Percentiles rank a stretch among this genome's conserved stretches.
These are phyloP conservation scores for Varanus komodoensis DNA, from an alignment of 2,113 vertebrate genomes.

Conservation along the genomic window DNA sequence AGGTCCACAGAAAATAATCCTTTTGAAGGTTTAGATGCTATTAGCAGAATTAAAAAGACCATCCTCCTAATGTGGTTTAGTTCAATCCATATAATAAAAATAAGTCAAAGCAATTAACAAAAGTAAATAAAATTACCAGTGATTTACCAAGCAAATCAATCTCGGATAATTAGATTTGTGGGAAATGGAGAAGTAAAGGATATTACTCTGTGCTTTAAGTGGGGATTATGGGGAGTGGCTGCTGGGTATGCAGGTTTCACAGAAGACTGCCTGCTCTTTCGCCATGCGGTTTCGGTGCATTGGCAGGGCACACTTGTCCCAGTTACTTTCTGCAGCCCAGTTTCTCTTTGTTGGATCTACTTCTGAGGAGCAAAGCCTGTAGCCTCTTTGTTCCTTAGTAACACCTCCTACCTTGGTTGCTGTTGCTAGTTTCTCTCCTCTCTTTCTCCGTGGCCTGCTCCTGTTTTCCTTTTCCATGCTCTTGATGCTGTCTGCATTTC, in stretches of 20 bases:
- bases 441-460: background rate
- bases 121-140: constrained; percentile 31
- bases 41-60: constrained; percentile 37
- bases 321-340: background rate
- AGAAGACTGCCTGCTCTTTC: background rate
- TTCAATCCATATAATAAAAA: constrained; percentile 34
- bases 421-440: background rate
- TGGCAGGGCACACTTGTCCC: constrained; percentile 1
- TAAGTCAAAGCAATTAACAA: constrained; percentile 31
- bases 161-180: constrained; percentile 35
- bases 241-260: background rate
- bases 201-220: constrained; percentile 2
- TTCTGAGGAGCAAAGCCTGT: background rate
- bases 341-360: background rate
- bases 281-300: background rate
- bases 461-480: background rate
- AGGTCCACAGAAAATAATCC: constrained; percentile 48
- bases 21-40: constrained; percentile 33
- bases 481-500: background rate
- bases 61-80: constrained; percentile 31
- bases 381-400: background rate
- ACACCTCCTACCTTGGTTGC: background rate
- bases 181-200: constrained; percentile 33
- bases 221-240: constrained; percentile 3
- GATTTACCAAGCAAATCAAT: constrained; percentile 21